Percentiles rank a stretch among this genome's conserved stretches.
Conservation (phyloP, 2,113 vertebrate species). For the Todiramphus chloris region DNA sequence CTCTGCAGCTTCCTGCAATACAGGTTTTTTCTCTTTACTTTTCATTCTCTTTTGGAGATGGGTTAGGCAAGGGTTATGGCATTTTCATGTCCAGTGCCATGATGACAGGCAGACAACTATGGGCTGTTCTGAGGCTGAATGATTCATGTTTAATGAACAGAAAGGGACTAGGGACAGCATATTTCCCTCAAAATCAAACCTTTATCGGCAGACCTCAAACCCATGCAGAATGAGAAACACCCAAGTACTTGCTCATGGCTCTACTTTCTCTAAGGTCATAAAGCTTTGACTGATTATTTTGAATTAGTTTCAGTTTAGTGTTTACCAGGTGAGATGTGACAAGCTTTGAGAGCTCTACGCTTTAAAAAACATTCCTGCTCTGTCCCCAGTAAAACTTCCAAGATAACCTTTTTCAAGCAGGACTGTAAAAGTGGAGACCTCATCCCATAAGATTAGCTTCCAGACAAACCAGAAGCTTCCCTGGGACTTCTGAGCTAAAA, state of each 20-base stretch:
- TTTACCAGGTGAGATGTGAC: neutral
- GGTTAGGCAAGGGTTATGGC: rapidly evolving
- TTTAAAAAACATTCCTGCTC: neutral
- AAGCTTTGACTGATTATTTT: neutral
- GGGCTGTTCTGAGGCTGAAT: neutral
- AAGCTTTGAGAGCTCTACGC: neutral
- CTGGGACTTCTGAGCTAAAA: neutral
- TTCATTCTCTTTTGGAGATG: neutral
- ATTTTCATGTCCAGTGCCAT: neutral
- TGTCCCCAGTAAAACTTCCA: neutral
- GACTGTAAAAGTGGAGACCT: neutral
- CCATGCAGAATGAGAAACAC: neutral
- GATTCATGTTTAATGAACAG: neutral
- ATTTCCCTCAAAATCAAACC: neutral
- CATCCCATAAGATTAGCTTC: neutral
- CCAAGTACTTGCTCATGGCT: neutral
- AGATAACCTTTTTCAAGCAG: neutral
- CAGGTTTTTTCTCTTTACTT: neutral
- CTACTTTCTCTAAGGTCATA: neutral
- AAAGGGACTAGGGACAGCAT: neutral
- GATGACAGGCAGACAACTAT: neutral
- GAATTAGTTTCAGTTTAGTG: neutral
- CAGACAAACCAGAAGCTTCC: neutral
- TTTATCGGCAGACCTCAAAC: neutral
- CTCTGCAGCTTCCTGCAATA: neutral